Evolutionary conservation across 2,888 invertebrate genomes (phyloP).

Genomic region (Pandemis corylana): DNA sequence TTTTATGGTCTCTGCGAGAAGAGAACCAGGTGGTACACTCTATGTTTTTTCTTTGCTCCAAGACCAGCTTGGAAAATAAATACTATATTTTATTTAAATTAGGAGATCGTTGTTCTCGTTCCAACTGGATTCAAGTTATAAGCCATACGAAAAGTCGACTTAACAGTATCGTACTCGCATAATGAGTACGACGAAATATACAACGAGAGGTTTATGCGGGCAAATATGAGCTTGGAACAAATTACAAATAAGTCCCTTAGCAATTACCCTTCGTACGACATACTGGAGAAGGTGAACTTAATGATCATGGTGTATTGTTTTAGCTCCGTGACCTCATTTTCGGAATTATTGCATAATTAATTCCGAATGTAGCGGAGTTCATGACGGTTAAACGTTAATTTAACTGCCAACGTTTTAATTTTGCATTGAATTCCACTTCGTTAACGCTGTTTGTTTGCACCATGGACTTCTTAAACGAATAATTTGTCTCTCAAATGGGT

Average conservation of each 20-base stretch:
- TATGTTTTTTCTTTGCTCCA: no score
- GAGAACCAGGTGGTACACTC: no score
- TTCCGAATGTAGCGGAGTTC: slow-evolving; percentile 1
- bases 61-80: no score
- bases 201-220: neutral
- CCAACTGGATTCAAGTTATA: neutral
- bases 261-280: slow-evolving; percentile 20
- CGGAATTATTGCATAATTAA: slow-evolving; percentile 2
- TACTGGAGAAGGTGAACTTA: neutral
- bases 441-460: slow-evolving; percentile 2
- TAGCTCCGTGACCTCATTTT: slow-evolving; percentile 20
- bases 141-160: neutral
- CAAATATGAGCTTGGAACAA: slow-evolving; percentile 9
- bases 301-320: slow-evolving; percentile 22
- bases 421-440: slow-evolving; percentile 10
- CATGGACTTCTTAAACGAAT: neutral
- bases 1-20: no score
- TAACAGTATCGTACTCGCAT: neutral
- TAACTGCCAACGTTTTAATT: slow-evolving; percentile 16
- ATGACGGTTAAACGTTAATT: slow-evolving; percentile 5
- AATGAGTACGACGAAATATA: slow-evolving; percentile 4
- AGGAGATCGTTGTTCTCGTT: neutral
- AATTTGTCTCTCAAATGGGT: slow-evolving; percentile 1
- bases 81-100: no score
- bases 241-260: slow-evolving; percentile 7